Evolutionary conservation across 2,113 vertebrate species (phyloP), one percentile per base, ranked within the genome.

Genomic region (Leptodactylus fuscus): DNA sequence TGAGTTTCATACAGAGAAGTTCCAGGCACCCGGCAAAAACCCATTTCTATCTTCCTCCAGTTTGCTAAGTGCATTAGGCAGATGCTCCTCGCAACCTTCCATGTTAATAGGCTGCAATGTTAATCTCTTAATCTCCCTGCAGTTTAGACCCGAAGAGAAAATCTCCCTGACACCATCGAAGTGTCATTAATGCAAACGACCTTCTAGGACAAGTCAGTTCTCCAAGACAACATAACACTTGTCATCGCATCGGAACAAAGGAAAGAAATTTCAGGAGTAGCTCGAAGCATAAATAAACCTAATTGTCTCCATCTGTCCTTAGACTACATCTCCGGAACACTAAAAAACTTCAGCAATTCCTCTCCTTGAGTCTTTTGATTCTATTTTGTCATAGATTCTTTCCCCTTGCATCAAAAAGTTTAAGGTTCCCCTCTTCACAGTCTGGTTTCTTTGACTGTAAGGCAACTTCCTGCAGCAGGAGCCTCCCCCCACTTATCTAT

Each of bases 151-250:
- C 27, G 29, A 38, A 82, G 22, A 71, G 51, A 71, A 82, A 51
- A 51, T n/a, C 27, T 51, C 62, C 46, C 27, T 82, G 60, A 83
- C 49, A 74, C 51, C 34, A 48, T 4, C 62, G 38, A 83, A 75
- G 48, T 75, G 82, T 75, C 76, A 75, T 83, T 75, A 83, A 83
- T 83, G 82, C 38, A 83, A 83, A 75, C 16, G 71, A 83, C 82
- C 82, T 83, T 83, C 34, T 29, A 75, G 71, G 38, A 83, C 51
- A 41, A 58, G 51, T 34, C 44, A 22, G 49, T 75, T 62, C 62
- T 24, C 11, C 16, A 8, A 85, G 73, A 48, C 76, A 84, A 76
- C 29, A n/a, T 24, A 84, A 76, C 11, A 76, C 82, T 36, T 16
- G 18, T n/a, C 36, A 76, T 65, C 62, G 12, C 71, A 76, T 75